Conservation (phyloP, 1,140 invertebrate species). For the Halesus radiatus region DNA sequence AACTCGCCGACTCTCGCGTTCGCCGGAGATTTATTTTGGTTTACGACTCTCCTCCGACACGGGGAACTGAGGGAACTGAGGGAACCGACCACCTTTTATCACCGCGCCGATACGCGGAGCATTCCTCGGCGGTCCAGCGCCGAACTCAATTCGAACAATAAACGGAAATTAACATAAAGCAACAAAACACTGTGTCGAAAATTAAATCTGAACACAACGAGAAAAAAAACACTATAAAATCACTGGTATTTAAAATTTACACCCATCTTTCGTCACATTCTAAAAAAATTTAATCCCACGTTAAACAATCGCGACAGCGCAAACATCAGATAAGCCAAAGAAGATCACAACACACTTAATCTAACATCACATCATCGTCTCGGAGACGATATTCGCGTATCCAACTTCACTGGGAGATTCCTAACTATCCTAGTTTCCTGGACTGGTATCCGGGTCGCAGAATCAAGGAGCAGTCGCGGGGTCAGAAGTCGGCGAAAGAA, state of each 20-base stretch:
- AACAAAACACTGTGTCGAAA: not conserved
- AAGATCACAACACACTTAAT: slow-evolving; percentile 2
- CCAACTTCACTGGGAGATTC: not conserved
- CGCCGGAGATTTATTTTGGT: slow-evolving; percentile 37
- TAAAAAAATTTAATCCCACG: slow-evolving; percentile 10
- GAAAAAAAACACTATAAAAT: not conserved
- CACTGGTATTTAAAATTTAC: not conserved
- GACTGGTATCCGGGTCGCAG: not conserved
- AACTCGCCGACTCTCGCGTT: slow-evolving; percentile 18
- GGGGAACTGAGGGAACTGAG: not conserved
- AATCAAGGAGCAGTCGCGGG: not conserved
- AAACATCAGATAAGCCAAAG: not conserved
- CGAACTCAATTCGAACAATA: slow-evolving; percentile 28
- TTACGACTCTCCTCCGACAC: slow-evolving; percentile 35
- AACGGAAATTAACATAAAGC: not conserved
- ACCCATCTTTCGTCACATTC: slow-evolving; percentile 22
- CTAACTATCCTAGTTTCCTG: not conserved
- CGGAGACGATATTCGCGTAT: not conserved
- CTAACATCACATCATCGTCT: not conserved
- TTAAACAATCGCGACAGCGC: slow-evolving; percentile 1
- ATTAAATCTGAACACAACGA: slow-evolving; percentile 8
- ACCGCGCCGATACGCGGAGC: slow-evolving; percentile 26
- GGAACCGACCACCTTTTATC: slow-evolving; percentile 16
- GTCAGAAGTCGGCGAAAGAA: too few species aligned
- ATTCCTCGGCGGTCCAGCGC: slow-evolving; percentile 14